These are phyloP conservation scores for Microcaecilia unicolor DNA, from an alignment of 2,797 vertebrate species.

Conservation along the genomic window DNA sequence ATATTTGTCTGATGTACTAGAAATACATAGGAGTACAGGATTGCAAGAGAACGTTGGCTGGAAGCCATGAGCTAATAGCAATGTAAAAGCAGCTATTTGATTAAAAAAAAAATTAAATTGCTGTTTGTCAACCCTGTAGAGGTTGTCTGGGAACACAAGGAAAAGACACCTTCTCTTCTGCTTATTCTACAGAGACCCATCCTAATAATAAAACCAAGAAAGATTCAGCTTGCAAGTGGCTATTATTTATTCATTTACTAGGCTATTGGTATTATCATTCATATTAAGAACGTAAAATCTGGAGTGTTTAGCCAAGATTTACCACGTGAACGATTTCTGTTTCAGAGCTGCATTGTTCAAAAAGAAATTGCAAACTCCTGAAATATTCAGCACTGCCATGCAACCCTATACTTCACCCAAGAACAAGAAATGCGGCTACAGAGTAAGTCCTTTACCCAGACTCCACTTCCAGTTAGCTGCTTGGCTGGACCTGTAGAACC, in stretches of 20 bases:
- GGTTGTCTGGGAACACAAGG: conserved; percentile 7
- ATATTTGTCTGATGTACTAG: neutral
- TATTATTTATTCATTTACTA: too few species aligned
- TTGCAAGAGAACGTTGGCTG: conserved; percentile 18
- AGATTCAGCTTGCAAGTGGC: conserved; percentile 3
- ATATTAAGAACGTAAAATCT: conserved; percentile 3
- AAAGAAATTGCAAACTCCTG: conserved; percentile 12
- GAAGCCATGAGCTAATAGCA: conserved; percentile 36
- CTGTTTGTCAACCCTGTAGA: conserved; percentile 38
- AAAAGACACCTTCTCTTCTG: neutral
- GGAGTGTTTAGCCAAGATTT: conserved; percentile 14
- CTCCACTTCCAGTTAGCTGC: neutral
- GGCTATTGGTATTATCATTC: conserved; percentile 2
- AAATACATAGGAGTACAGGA: conserved; percentile 8
- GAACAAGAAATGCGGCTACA: neutral
- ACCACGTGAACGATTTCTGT: too few species aligned
- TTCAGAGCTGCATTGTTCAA: neutral
- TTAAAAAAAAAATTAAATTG: conserved; percentile 35
- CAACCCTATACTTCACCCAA: conserved; percentile 15
- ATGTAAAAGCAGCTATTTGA: conserved; percentile 35
- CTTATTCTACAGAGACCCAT: neutral
- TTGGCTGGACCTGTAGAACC: neutral
- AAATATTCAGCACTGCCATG: conserved; percentile 28
- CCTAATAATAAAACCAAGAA: conserved; percentile 9
- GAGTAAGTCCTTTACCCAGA: neutral